Percentiles rank a stretch among this genome's conserved stretches.
Evolutionary conservation across 1,140 invertebrate species (phyloP).

Genomic region (Eriosoma lanigerum): DNA sequence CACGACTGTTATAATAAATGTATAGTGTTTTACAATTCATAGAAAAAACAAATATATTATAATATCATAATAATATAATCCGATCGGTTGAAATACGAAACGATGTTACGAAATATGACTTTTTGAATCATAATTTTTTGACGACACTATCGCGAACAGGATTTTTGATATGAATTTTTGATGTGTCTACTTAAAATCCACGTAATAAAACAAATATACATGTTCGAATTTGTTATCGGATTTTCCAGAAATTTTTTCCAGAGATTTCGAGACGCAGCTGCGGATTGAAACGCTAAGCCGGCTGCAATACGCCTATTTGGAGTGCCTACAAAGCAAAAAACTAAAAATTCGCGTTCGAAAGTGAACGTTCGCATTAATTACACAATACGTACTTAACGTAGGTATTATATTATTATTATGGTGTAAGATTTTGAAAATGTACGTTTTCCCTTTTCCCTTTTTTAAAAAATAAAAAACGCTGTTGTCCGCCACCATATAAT

Average conservation of each 20-base stretch:
- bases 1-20: not conserved
- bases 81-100: conserved; percentile 18
- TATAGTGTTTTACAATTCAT: not conserved
- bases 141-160: too few species aligned
- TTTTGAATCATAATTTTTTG: too few species aligned
- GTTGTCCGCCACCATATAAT: not conserved
- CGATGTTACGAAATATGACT: not conserved
- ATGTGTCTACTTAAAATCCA: too few species aligned
- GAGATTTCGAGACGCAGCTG: too few species aligned
- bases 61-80: not conserved
- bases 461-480: not conserved
- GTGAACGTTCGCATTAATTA: conserved; percentile 28
- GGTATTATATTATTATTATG: too few species aligned
- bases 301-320: not conserved
- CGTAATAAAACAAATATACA: too few species aligned
- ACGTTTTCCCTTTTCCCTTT: conserved; percentile 26
- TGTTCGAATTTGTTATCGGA: too few species aligned
- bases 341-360: too few species aligned
- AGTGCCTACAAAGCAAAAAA: too few species aligned
- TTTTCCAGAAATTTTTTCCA: too few species aligned
- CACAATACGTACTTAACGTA: not conserved
- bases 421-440: not conserved
- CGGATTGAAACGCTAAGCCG: not conserved
- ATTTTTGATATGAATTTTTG: too few species aligned
- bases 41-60: conserved; percentile 5